A percentile compares a stretch with the other conserved stretches of the same genome.
Conservation (phyloP, 2,797 vertebrate species). For the Myripristis murdjan region DNA sequence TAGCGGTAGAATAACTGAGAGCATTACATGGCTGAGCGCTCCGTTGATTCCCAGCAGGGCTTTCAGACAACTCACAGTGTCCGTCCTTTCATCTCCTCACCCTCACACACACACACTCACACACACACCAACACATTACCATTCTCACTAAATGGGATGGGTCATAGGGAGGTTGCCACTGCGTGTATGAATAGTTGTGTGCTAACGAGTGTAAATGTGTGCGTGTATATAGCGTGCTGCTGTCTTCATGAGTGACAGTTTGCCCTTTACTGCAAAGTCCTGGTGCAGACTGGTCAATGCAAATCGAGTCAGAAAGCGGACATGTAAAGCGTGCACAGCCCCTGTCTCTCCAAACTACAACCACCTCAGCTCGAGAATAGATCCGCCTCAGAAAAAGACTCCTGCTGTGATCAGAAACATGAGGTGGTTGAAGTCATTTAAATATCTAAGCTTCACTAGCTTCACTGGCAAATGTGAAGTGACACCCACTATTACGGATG, state of each 20-base stretch:
- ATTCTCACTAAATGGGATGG: conserved; percentile 27
- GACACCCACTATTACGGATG: conserved; percentile 11
- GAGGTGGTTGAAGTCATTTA: conserved; percentile 34
- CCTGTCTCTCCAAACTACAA: conserved; percentile 37
- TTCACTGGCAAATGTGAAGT: conserved; percentile 48
- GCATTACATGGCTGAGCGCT: conserved; percentile 70
- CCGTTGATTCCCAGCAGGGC: conserved; percentile 68
- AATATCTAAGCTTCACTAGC: conserved; percentile 2
- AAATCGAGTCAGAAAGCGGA: conserved; percentile 8
- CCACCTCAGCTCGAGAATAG: conserved; percentile 42
- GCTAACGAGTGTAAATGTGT: neutral
- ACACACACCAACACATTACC: conserved; percentile 27
- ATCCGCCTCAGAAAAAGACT: conserved; percentile 7
- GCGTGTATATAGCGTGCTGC: conserved; percentile 6
- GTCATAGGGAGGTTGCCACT: conserved; percentile 50
- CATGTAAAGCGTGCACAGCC: neutral
- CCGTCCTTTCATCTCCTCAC: conserved; percentile 55
- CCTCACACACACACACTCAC: conserved; percentile 39
- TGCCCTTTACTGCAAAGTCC: conserved; percentile 44
- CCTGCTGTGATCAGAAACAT: conserved; percentile 52
- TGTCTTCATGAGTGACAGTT: conserved; percentile 38
- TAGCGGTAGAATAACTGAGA: conserved; percentile 43
- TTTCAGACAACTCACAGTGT: conserved; percentile 70
- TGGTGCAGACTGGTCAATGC: conserved; percentile 33
- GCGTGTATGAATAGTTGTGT: neutral